Conservation (phyloP, 2,888 invertebrate species). For the Heliconius charithonia region DNA sequence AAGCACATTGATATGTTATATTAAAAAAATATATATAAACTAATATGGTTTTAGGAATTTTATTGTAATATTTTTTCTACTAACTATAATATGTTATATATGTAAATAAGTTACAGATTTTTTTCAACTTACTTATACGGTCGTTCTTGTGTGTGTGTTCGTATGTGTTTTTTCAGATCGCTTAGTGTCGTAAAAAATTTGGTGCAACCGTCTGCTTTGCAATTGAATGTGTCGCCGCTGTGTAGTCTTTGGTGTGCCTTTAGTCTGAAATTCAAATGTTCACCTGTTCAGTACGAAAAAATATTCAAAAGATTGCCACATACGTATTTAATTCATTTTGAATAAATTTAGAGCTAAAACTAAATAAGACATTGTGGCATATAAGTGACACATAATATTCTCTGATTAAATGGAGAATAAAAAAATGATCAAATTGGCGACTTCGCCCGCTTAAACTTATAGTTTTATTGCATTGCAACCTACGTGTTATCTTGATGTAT, state of each 20-base stretch:
- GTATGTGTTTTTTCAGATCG: constrained; percentile 96
- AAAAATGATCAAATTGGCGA: neutral
- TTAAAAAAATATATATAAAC: no score
- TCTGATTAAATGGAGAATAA: neutral
- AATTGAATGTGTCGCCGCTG: constrained; percentile 97
- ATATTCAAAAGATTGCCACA: neutral
- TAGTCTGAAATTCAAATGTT: constrained; percentile 80
- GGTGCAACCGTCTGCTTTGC: constrained; percentile 90
- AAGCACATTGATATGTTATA: no score
- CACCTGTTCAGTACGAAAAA: constrained; percentile 21
- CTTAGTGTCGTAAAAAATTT: constrained; percentile 97
- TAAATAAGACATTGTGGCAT: neutral
- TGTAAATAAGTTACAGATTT: no score
- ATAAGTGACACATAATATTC: neutral
- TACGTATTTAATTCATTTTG: neutral
- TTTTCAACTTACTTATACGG: constrained; percentile 89
- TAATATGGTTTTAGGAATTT: no score
- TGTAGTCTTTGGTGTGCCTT: constrained; percentile 96
- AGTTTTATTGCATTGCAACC: no score
- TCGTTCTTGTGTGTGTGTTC: constrained; percentile 96
- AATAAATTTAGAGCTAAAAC: neutral
- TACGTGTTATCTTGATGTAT: no score
- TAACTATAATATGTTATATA: no score
- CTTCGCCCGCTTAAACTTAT: no score
- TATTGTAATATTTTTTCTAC: no score